These are phyloP conservation scores for Eumerus sabulonum DNA, from an alignment of 2,888 invertebrate species.

Conservation along the genomic window DNA sequence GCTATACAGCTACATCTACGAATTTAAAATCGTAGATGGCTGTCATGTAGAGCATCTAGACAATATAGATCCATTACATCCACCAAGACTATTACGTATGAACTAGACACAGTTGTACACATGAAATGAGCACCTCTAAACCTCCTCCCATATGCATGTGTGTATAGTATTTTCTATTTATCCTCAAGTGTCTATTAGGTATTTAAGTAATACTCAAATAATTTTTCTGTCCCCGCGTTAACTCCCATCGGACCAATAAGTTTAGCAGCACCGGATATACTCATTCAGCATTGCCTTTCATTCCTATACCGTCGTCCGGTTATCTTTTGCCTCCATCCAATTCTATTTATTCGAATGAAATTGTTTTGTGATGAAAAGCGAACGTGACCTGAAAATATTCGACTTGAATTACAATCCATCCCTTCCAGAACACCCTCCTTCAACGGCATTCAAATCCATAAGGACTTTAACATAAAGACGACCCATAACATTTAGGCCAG, in stretches of 20 bases:
- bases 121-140: not conserved
- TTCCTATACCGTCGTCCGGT: constrained; percentile 31
- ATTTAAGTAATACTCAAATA: constrained; percentile 67
- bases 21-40: no score
- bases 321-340: constrained; percentile 53
- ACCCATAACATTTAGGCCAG: constrained; percentile 18
- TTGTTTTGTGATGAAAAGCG: constrained; percentile 69
- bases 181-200: constrained; percentile 67
- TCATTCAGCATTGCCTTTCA: constrained; percentile 2
- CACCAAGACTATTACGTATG: no score
- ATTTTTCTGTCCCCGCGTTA: constrained; percentile 52
- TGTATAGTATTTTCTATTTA: constrained; percentile 63
- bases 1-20: no score
- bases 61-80: no score
- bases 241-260: constrained; percentile 62
- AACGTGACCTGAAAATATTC: constrained; percentile 64
- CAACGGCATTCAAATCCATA: constrained; percentile 27
- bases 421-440: not conserved
- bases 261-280: constrained; percentile 13
- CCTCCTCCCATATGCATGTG: constrained; percentile 50
- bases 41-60: no score
- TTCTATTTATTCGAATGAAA: constrained; percentile 65
- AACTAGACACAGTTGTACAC: no score
- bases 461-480: constrained; percentile 45
- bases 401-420: constrained; percentile 54